phyloP scores from a whole-genome alignment of 2,797 vertebrate genomes.

The Yasuhikotakia modesta region DNA sequence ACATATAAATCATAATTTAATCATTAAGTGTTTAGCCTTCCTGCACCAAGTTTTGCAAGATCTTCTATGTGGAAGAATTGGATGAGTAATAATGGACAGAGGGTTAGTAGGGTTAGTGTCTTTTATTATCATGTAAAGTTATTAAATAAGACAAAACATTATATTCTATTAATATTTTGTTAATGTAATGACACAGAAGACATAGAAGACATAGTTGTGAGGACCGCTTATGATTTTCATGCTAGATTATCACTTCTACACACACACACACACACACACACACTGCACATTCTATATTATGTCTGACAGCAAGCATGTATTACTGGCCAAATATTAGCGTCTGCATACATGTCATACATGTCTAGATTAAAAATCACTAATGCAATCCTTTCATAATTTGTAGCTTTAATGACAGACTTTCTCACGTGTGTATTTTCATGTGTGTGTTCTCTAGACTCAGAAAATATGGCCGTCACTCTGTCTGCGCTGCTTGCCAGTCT shows the following conservation, averaged over 20 bases:
- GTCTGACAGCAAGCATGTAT: background rate
- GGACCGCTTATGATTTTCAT: background rate
- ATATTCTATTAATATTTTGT: too few relatives aligned
- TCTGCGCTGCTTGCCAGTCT: constrained; percentile 91
- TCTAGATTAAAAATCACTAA: background rate
- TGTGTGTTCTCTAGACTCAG: constrained; percentile 80
- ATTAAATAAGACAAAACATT: too few relatives aligned
- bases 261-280: too few relatives aligned
- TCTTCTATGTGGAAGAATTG: background rate
- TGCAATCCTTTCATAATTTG: background rate
- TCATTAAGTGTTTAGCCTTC: background rate
- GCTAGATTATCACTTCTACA: background rate
- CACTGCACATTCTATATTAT: too few relatives aligned
- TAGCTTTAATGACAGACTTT: background rate
- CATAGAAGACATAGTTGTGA: background rate
- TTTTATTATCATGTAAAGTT: too few relatives aligned
- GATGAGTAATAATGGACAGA: constrained; percentile 9
- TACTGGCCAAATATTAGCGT: background rate
- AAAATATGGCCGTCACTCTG: constrained; percentile 87
- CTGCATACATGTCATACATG: background rate
- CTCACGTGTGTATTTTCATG: background rate
- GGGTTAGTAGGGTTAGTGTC: too few relatives aligned
- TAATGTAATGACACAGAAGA: too few relatives aligned
- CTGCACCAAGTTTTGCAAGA: background rate
- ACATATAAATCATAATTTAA: background rate